Evolutionary conservation across 2,797 vertebrate genomes (phyloP), one percentile per base, ranked within the genome.

Genomic region (Pelodytes ibericus): DNA sequence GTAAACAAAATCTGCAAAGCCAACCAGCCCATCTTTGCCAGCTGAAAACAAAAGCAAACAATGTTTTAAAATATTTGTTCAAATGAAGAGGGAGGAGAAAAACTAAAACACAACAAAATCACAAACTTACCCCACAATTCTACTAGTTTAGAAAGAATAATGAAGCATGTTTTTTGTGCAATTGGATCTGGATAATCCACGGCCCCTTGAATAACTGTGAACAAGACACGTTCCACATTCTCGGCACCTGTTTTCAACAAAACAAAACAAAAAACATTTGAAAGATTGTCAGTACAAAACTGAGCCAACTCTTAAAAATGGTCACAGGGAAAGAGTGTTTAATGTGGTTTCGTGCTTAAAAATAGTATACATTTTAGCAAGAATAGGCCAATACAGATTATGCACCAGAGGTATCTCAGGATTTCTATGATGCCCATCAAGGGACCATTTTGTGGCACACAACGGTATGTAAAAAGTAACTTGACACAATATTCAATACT

Each of bases 111-210:
- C 25, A 1, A 18, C 1, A 33, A 20, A 20, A 51, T 24, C 22
- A 4, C 39, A 36, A 26, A 18, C 93, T 91, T 90, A 98, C 97
- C 97, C 97, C 97, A 99, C 75, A 98, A 93, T 82, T 99, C 98
- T 79, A 99, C 96, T 82, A 99, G 80, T 80, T 94, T 95, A 29
- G 96, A 94, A 13, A 99, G 95, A 82, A 98, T 95, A 84, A 98
- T 96, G 88, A 99, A 99, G 84, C 98, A 99, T n/a, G 95, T 99
- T 73, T 99, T 99, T 90, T 99, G 98, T 15, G 97, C 96, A 80
- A 97, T 90, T 30, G 97, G 96, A 89, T 99, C 98, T 5, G 98
- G 98, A 79, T 97, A 96, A 71, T 99, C 98, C 36, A 97, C 95
- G 0, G 97, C 96, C 62, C 97, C 97, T 89, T 99, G 97, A 87